Conservation (phyloP, 2,113 vertebrate genomes). For the Pavo muticus region DNA sequence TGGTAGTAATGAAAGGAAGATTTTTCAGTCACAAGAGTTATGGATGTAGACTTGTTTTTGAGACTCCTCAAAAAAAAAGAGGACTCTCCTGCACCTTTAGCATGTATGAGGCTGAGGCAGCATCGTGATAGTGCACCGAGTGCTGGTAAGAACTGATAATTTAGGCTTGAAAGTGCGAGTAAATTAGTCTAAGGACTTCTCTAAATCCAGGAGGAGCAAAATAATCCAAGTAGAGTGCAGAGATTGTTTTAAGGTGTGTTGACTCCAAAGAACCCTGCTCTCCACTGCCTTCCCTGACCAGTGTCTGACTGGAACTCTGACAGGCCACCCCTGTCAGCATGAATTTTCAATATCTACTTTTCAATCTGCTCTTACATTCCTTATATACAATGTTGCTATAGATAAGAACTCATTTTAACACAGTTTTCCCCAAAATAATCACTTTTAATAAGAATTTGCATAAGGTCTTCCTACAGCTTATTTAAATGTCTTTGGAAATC, state of each 20-base stretch:
- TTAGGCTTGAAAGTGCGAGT: not conserved
- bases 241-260: not conserved
- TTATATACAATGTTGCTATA: not conserved
- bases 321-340: not conserved
- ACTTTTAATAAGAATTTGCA: not conserved
- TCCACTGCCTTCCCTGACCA: not conserved
- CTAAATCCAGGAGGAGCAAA: accelerated
- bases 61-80: not conserved
- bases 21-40: not conserved
- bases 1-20: not conserved
- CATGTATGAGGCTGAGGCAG: not conserved
- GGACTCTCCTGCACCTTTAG: not conserved
- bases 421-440: not conserved
- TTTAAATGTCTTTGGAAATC: not conserved
- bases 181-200: not conserved
- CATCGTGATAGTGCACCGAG: not conserved
- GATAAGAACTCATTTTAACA: not conserved
- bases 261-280: not conserved
- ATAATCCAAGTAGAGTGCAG: not conserved
- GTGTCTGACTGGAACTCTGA: not conserved
- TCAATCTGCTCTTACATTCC: not conserved
- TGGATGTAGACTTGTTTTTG: not conserved
- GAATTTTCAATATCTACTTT: not conserved
- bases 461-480: not conserved
- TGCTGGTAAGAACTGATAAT: not conserved